Evolutionary conservation across 1,140 invertebrate species (phyloP).

Genomic region (Cydia amplana): DNA sequence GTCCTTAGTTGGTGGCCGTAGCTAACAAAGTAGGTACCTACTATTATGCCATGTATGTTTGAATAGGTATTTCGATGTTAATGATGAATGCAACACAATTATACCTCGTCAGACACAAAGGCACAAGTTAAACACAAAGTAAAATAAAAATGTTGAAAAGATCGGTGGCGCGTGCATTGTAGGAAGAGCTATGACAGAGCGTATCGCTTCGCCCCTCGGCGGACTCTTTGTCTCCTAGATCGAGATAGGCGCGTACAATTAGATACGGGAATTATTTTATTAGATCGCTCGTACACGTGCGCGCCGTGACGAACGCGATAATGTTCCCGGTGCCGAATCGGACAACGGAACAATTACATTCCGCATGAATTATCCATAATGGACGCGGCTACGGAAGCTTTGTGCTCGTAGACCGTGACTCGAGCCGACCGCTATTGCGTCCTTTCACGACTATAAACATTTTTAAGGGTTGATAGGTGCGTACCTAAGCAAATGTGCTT

Average conservation of each 20-base stretch:
- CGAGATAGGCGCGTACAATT: slow-evolving; percentile 77
- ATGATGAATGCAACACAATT: neutral
- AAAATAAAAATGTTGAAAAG: slow-evolving; percentile 52
- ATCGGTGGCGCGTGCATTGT: slow-evolving; percentile 64
- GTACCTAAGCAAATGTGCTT: slow-evolving; percentile 28
- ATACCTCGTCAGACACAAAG: slow-evolving; percentile 49
- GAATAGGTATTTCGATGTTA: neutral
- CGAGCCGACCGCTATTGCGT: slow-evolving; percentile 51
- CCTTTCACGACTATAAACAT: slow-evolving; percentile 38
- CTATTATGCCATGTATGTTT: neutral
- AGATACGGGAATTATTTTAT: slow-evolving; percentile 79
- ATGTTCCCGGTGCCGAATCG: slow-evolving; percentile 57
- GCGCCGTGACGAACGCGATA: slow-evolving; percentile 76
- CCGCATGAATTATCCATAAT: slow-evolving; percentile 71
- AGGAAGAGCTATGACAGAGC: slow-evolving; percentile 74
- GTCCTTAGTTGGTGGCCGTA: neutral
- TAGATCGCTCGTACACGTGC: slow-evolving; percentile 76
- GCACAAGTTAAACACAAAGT: slow-evolving; percentile 58
- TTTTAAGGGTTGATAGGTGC: slow-evolving; percentile 26
- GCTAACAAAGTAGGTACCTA: slow-evolving; percentile 26
- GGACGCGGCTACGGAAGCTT: slow-evolving; percentile 60
- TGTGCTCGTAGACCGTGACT: slow-evolving; percentile 58
- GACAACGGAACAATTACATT: slow-evolving; percentile 69
- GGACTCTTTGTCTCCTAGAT: slow-evolving; percentile 73
- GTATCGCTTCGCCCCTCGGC: slow-evolving; percentile 62